These are phyloP conservation scores for Sinodicranocentrus sp. DNA, from an alignment of 2,888 invertebrate species.

Conservation along the genomic window DNA sequence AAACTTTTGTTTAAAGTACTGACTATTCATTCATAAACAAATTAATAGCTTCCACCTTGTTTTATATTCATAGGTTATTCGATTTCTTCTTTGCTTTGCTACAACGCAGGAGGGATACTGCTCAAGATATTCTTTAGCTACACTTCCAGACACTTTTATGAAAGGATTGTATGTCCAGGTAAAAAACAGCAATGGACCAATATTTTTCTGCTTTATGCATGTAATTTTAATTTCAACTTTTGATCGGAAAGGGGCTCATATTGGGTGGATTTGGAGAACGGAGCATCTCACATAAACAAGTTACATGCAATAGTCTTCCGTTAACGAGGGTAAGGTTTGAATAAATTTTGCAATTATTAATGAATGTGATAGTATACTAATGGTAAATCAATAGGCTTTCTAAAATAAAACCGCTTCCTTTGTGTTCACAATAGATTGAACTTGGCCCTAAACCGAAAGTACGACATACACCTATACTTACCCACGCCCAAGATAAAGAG, in stretches of 20 bases:
- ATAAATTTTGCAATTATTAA: no score
- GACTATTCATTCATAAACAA: not conserved
- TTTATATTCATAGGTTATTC: slow-evolving; percentile 71
- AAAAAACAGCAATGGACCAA: no score
- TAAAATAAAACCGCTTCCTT: no score
- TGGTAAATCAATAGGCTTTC: no score
- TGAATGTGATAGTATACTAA: no score
- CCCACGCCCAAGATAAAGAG: slow-evolving; percentile 68
- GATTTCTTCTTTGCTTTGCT: slow-evolving; percentile 75
- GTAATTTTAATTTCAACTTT: no score
- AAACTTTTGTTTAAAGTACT: no score
- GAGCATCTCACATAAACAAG: slow-evolving; percentile 75
- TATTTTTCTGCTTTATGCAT: not conserved
- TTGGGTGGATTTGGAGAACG: slow-evolving; percentile 74
- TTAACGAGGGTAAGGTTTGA: slow-evolving; percentile 72
- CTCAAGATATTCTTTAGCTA: slow-evolving; percentile 73
- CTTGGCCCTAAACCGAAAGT: slow-evolving; percentile 72
- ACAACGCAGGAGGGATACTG: slow-evolving; percentile 75
- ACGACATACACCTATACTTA: slow-evolving; percentile 67
- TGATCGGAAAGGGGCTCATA: slow-evolving; percentile 71
- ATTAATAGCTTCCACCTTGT: not conserved
- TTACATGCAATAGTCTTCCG: slow-evolving; percentile 72
- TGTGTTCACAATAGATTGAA: no score
- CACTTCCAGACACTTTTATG: slow-evolving; percentile 76
- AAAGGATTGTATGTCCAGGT: slow-evolving; percentile 76